A percentile compares a stretch with the other conserved stretches of the same genome.
Conservation (phyloP, 1,140 invertebrate genomes). For the Hyphantria cunea region DNA sequence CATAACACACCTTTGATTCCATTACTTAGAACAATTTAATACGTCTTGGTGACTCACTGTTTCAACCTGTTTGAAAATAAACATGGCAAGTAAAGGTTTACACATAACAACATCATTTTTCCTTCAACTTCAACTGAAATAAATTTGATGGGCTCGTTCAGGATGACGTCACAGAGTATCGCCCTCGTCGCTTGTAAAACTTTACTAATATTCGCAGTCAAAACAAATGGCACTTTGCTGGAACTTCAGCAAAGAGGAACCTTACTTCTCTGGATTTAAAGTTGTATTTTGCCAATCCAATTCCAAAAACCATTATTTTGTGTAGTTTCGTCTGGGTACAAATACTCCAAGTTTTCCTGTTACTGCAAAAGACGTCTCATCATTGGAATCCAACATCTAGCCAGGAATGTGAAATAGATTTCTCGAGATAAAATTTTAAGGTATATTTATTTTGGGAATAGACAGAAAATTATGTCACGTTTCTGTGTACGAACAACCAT, state of each 20-base stretch:
- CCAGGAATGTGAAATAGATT: no score
- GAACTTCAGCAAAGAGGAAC: slow-evolving; percentile 36
- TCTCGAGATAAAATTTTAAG: no score
- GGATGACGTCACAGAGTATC: slow-evolving; percentile 66
- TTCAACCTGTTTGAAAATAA: background rate
- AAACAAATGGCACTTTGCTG: slow-evolving; percentile 54
- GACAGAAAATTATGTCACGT: no score
- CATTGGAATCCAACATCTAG: no score
- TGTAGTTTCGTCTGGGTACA: slow-evolving; percentile 19
- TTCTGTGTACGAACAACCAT: no score
- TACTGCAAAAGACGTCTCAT: slow-evolving; percentile 18
- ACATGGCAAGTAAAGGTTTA: background rate
- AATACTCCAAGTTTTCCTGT: slow-evolving; percentile 32
- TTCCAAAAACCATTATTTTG: slow-evolving; percentile 23
- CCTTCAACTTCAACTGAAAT: slow-evolving; percentile 32
- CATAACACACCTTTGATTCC: no score
- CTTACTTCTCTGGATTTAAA: slow-evolving; percentile 27
- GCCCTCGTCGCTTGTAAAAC: slow-evolving; percentile 63
- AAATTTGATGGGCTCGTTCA: slow-evolving; percentile 21
- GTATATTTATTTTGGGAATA: no score
- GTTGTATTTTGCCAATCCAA: slow-evolving; percentile 23
- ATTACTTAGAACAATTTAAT: no score
- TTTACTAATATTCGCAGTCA: slow-evolving; percentile 68
- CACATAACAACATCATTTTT: background rate
- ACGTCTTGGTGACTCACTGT: no score